Conservation (phyloP, 1,140 invertebrate species). For the Caenorhabditis tropicalis region DNA sequence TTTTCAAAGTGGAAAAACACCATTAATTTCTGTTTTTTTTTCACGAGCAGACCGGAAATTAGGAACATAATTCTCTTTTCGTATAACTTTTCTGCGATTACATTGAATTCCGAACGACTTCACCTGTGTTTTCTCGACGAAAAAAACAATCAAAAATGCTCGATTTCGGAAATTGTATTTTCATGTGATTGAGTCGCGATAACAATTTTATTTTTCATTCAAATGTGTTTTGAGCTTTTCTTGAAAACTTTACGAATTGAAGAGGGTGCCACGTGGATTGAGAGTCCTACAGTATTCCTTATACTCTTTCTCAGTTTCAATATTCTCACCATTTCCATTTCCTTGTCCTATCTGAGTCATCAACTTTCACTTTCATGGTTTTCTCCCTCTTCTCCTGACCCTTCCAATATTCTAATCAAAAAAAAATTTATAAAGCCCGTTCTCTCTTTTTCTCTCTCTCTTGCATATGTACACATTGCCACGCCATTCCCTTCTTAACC, state of each 20-base stretch:
- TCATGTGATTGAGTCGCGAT: conserved; percentile 20
- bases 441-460: not conserved
- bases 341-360: not conserved
- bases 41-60: conserved; percentile 3
- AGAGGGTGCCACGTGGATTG: too few relatives aligned
- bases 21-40: too few relatives aligned
- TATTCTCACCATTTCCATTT: not conserved
- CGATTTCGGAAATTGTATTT: conserved; percentile 43
- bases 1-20: too few relatives aligned
- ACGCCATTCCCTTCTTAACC: not conserved
- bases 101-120: not conserved
- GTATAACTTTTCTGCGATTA: not conserved
- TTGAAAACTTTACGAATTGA: not conserved
- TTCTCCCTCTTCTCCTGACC: not conserved
- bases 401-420: conserved; percentile 44
- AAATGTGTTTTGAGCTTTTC: not conserved
- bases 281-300: not conserved
- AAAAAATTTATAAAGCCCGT: not conserved
- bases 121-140: not conserved
- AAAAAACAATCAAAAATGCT: conserved; percentile 42
- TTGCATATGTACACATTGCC: conserved; percentile 23
- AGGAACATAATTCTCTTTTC: not conserved
- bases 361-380: conserved; percentile 3
- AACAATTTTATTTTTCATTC: not conserved
- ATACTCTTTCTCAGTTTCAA: not conserved